Conservation (phyloP, 2,797 vertebrate species). For the Coendou prehensilis region DNA sequence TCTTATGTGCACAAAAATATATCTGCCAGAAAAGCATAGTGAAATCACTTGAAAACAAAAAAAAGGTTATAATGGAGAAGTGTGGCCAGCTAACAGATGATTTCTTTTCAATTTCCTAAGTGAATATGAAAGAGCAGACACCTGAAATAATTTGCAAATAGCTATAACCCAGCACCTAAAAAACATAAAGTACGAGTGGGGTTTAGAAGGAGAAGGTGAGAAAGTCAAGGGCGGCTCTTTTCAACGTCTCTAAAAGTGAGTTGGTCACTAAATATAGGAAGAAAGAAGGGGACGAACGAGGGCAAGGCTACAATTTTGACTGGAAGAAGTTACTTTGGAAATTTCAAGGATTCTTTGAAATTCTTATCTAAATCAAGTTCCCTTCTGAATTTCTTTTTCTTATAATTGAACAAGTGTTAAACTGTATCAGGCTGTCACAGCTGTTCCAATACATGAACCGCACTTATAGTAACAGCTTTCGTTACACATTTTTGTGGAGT, state of each 20-base stretch:
- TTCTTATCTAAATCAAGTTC: conserved; percentile 87
- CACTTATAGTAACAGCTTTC: conserved; percentile 90
- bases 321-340: conserved; percentile 55
- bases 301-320: not conserved
- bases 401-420: conserved; percentile 90
- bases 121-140: conserved; percentile 82
- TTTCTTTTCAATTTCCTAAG: conserved; percentile 79
- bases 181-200: conserved; percentile 14
- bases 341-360: conserved; percentile 84
- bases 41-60: conserved; percentile 68
- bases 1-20: conserved; percentile 74
- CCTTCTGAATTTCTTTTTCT: conserved; percentile 85
- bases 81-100: conserved; percentile 66
- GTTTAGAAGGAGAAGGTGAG: conserved; percentile 6
- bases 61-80: conserved; percentile 44
- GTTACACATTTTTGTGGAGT: conserved; percentile 91
- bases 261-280: rapidly evolving
- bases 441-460: conserved; percentile 88
- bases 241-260: not conserved
- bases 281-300: rapidly evolving
- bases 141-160: conserved; percentile 86
- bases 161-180: conserved; percentile 78
- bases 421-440: conserved; percentile 88
- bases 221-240: conserved; percentile 23
- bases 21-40: conserved; percentile 67